These are phyloP conservation scores for Cremastinae sp. DNA, from an alignment of 2,888 invertebrate species.

Conservation along the genomic window DNA sequence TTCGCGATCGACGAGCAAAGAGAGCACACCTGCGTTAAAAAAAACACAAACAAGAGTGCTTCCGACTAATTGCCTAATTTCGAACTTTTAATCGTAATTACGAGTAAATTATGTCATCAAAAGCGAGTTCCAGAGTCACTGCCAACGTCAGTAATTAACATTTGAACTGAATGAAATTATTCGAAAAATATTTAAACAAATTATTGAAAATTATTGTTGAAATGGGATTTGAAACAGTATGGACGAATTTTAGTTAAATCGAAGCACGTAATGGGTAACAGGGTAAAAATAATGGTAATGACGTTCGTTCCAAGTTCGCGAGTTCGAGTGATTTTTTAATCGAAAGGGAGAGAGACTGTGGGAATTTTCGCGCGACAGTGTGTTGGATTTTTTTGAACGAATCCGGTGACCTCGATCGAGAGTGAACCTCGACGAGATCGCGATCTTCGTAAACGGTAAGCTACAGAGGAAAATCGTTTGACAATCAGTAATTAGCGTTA, in stretches of 20 bases:
- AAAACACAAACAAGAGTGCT: conserved; percentile 12
- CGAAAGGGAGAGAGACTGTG: background rate
- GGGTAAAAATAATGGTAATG: too few relatives aligned
- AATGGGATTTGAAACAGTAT: too few relatives aligned
- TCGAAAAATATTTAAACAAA: too few relatives aligned
- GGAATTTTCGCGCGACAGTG: conserved; percentile 26
- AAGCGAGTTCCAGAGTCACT: too few relatives aligned
- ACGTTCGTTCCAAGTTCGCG: too few relatives aligned
- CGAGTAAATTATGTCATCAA: background rate
- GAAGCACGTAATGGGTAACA: too few relatives aligned
- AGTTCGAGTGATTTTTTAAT: background rate
- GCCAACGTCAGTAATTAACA: too few relatives aligned
- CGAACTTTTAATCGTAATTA: conserved; percentile 2
- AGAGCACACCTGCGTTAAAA: conserved; percentile 64
- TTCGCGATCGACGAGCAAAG: conserved; percentile 70
- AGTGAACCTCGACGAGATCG: conserved; percentile 48
- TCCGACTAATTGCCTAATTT: conserved; percentile 40
- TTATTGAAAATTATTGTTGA: too few relatives aligned
- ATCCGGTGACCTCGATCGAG: conserved; percentile 50
- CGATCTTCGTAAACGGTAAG: conserved; percentile 56
- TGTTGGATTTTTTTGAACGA: conserved; percentile 24
- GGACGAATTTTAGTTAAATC: too few relatives aligned
- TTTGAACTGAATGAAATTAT: too few relatives aligned
- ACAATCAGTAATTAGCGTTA: too few relatives aligned
- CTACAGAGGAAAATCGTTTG: conserved; percentile 24